phyloP scores from a whole-genome alignment of 2,888 invertebrate genomes.

The Drosophila mimica region DNA sequence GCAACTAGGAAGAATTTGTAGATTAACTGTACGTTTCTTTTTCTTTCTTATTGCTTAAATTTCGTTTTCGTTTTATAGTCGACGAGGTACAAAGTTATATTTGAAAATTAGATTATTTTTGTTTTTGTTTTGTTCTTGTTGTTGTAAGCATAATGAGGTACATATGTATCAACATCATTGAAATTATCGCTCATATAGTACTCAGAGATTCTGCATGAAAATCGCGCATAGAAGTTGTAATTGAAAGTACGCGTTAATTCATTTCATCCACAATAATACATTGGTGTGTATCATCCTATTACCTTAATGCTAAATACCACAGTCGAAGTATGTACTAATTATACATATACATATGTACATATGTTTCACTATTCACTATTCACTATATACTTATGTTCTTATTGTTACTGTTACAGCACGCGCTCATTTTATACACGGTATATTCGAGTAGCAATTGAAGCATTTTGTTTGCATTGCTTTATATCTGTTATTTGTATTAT shows the following conservation, averaged over 20 bases:
- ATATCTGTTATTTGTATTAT: background rate
- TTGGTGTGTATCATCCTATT: constrained; percentile 44
- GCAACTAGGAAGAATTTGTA: constrained; percentile 70
- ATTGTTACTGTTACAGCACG: constrained; percentile 81
- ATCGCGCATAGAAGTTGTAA: constrained; percentile 44
- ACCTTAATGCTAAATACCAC: constrained; percentile 85
- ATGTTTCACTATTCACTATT: constrained; percentile 42
- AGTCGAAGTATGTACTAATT: constrained; percentile 83
- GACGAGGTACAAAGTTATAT: constrained; percentile 79
- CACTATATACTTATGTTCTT: constrained; percentile 50
- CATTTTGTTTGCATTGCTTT: constrained; percentile 17
- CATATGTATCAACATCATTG: constrained; percentile 76
- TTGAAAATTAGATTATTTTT: constrained; percentile 71
- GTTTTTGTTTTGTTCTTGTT: constrained; percentile 46
- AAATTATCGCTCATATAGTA: constrained; percentile 57
- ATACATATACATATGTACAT: constrained; percentile 55
- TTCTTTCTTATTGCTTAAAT: constrained; percentile 48
- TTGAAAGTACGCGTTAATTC: constrained; percentile 39
- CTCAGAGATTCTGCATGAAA: constrained; percentile 49
- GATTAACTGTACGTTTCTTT: constrained; percentile 58
- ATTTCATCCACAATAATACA: constrained; percentile 25
- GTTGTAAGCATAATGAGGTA: constrained; percentile 77
- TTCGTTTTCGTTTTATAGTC: constrained; percentile 53
- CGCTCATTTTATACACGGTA: constrained; percentile 72
- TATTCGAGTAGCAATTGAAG: constrained; percentile 61